A percentile compares a stretch with the other conserved stretches of the same genome.
These are phyloP conservation scores for Drosophila obscura DNA, from an alignment of 1,140 invertebrate species.

Conservation along the genomic window DNA sequence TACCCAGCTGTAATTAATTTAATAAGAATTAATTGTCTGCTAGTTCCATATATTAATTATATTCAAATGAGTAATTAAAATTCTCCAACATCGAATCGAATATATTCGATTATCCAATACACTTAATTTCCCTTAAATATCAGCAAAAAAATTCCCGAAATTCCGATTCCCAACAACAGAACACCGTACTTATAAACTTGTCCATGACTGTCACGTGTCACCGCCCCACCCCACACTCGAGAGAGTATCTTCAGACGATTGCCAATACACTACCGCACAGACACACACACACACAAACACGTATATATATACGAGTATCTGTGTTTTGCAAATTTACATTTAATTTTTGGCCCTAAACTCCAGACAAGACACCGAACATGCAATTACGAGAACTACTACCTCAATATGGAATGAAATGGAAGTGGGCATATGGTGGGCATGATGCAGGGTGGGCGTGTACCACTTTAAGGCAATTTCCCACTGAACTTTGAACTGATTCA, in stretches of 20 bases:
- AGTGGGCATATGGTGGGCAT: too few species aligned
- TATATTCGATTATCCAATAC: neutral
- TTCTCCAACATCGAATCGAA: neutral
- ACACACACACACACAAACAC: neutral
- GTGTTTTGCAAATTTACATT: constrained; percentile 32
- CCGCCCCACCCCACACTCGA: too few species aligned
- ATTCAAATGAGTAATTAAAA: neutral
- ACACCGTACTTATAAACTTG: neutral
- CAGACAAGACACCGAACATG: constrained; percentile 33
- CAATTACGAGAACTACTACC: constrained; percentile 21
- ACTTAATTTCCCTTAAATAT: too few species aligned
- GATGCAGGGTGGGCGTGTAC: neutral
- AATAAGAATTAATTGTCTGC: too few species aligned
- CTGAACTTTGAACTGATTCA: too few species aligned
- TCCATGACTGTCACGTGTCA: neutral
- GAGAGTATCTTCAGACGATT: neutral
- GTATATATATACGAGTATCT: neutral
- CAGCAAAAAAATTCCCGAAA: too few species aligned
- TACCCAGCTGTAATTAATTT: too few species aligned
- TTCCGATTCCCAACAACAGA: too few species aligned
- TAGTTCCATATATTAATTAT: neutral
- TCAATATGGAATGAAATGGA: constrained; percentile 1
- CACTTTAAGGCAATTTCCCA: constrained; percentile 16
- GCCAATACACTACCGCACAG: neutral
- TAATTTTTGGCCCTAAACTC: constrained; percentile 32